Evolutionary conservation across 2,797 vertebrate genomes (phyloP).

Genomic region (Octomys mimax): DNA sequence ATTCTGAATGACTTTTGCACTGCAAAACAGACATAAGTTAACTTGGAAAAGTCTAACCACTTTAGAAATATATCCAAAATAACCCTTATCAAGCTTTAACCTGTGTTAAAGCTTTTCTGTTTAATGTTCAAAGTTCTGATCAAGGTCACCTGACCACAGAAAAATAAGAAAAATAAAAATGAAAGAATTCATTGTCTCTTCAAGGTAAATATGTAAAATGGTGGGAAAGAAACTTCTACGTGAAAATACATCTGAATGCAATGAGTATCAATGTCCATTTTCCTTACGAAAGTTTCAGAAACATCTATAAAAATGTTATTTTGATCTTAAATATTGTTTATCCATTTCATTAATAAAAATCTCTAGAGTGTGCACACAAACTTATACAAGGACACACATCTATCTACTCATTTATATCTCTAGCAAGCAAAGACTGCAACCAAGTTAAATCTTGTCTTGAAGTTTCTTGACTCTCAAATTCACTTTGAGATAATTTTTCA

Average conservation of each 20-base stretch:
- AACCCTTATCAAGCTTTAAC: background rate
- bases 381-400: background rate
- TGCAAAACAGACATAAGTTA: background rate
- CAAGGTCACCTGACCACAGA: background rate
- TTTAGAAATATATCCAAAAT: slow-evolving; percentile 9
- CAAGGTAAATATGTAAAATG: background rate
- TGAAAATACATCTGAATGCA: slow-evolving; percentile 50
- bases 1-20: background rate
- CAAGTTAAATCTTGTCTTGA: slow-evolving; percentile 25
- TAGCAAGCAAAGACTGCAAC: background rate
- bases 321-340: slow-evolving; percentile 26
- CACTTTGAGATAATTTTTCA: background rate
- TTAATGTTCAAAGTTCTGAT: slow-evolving; percentile 42
- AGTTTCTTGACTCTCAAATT: slow-evolving; percentile 9
- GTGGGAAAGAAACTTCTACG: background rate
- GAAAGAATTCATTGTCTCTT: background rate
- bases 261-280: background rate
- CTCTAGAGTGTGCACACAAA: background rate
- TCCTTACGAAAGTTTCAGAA: slow-evolving; percentile 25
- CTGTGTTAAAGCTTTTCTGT: slow-evolving; percentile 15
- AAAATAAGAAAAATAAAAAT: background rate
- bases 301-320: background rate
- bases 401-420: background rate
- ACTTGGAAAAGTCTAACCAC: background rate
- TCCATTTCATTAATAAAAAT: background rate